These are phyloP conservation scores for Oegoconia quadripuncta DNA, from an alignment of 2,888 invertebrate genomes.

Conservation along the genomic window DNA sequence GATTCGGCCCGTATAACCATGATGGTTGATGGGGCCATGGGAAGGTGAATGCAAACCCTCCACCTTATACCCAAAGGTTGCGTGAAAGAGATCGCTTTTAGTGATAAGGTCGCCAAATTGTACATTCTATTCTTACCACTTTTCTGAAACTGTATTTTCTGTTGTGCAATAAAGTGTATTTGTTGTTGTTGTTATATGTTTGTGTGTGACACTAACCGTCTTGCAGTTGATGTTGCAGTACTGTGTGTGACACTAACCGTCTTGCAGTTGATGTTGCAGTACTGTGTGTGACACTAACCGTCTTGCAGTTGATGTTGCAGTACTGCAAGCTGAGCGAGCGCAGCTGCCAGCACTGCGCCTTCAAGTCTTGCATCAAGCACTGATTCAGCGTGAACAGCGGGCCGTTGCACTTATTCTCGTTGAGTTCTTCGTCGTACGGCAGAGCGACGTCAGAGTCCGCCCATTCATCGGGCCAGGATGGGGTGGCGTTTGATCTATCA, in stretches of 20 bases:
- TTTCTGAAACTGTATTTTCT: too few species aligned
- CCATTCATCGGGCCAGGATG: conserved; percentile 25
- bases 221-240: conserved; percentile 57
- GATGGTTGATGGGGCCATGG: too few species aligned
- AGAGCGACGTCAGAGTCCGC: background rate
- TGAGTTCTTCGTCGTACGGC: conserved; percentile 12
- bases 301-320: conserved; percentile 69
- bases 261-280: conserved; percentile 59
- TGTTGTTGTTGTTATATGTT: conserved; percentile 55
- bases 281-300: conserved; percentile 44
- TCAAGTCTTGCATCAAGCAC: conserved; percentile 43
- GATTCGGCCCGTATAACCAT: too few species aligned
- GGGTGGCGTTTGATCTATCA: conserved; percentile 27
- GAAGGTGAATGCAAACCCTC: too few species aligned
- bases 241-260: conserved; percentile 44
- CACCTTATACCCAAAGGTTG: too few species aligned
- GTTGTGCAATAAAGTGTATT: too few species aligned
- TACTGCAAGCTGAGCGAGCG: conserved; percentile 67
- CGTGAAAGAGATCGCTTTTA: too few species aligned
- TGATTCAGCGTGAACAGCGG: conserved; percentile 46
- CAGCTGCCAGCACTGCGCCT: conserved; percentile 48
- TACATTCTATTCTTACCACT: too few species aligned
- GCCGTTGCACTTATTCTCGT: conserved; percentile 32
- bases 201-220: conserved; percentile 44
- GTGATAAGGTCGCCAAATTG: too few species aligned